Evolutionary conservation across 2,888 invertebrate genomes (phyloP), one percentile per base, ranked within the genome.

Genomic region (Xanthorhoe designata): DNA sequence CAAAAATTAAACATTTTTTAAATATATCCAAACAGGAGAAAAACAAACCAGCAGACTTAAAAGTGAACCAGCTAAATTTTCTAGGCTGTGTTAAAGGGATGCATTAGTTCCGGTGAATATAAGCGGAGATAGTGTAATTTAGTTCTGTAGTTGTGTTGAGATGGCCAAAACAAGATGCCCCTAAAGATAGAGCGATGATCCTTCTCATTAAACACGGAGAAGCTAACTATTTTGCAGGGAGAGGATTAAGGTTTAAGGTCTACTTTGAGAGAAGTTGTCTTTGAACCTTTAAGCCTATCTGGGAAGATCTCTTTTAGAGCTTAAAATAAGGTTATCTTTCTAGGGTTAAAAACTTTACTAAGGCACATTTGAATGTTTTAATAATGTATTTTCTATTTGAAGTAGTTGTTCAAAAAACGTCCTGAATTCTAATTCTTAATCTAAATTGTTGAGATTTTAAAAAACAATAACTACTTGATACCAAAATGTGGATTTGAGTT

Each of bases 101-200:
- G 64, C 68, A 68, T 68, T 68, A 64, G 64, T 68, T 68, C 64
- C 68, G 64, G 61, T 68, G 61, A 61, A 64, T 68, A 68, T 64
- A 68, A 68, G 61, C 64, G 52, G 64, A 68, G 64, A 68, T 64
- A 64, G 64, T 29, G 61, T 61, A 61, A 57, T 67, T 60, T 63
- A 64, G 68, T 64, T 64, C 61, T 61, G 68, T 68, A 64, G 64
- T 64, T 57, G 57, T 61, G 67, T 56, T 61, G 68, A 68, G 64
- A 64, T 54, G 61, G 61, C 57, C 63, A 60, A 62, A 67, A 67
- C 67, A 67, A 67, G 68, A 68, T 68, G 57, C 64, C 61, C 57
- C 17, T 57, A 45, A 19, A 64, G 68, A 68, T 68, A 64, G 59
- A 45, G 61, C 64, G 64, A 68, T 64, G 68, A 68, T 68, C 56